phyloP scores from a whole-genome alignment of 1,140 invertebrate species.

The Brachionus calyciflorus region DNA sequence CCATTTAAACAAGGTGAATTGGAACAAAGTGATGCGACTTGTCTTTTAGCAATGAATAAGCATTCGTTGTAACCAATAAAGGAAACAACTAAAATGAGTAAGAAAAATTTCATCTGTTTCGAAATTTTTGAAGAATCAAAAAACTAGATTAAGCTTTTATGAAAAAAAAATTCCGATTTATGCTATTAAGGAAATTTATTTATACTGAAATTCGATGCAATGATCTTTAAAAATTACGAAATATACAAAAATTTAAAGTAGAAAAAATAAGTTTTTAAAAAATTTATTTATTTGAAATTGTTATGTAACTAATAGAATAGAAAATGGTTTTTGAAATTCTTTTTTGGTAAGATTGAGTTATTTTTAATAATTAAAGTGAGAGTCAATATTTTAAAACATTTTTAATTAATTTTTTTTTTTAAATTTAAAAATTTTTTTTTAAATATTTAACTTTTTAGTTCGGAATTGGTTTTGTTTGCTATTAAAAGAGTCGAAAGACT shows the following conservation, averaged over 20 bases:
- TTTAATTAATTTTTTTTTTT: not conserved
- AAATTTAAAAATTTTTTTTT: not conserved
- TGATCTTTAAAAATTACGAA: not conserved
- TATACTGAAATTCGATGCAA: not conserved
- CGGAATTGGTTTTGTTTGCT: too few relatives aligned
- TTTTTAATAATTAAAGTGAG: not conserved
- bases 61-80: not conserved
- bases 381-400: slow-evolving; percentile 5
- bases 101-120: not conserved
- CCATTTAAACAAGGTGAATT: not conserved
- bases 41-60: not conserved
- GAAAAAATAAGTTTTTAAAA: not conserved
- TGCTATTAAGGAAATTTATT: not conserved
- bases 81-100: not conserved
- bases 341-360: too few relatives aligned
- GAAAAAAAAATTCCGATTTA: not conserved
- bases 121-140: not conserved
- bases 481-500: too few relatives aligned
- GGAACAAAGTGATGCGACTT: not conserved
- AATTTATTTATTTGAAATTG: not conserved
- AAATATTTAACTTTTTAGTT: slow-evolving; percentile 24
- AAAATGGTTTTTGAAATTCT: too few relatives aligned
- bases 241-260: too few relatives aligned
- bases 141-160: not conserved
- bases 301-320: slow-evolving; percentile 7